Percentiles rank a stretch among this genome's conserved stretches.
phyloP scores from a whole-genome alignment of 2,797 vertebrate species.

The Cyclopterus lumpus region DNA sequence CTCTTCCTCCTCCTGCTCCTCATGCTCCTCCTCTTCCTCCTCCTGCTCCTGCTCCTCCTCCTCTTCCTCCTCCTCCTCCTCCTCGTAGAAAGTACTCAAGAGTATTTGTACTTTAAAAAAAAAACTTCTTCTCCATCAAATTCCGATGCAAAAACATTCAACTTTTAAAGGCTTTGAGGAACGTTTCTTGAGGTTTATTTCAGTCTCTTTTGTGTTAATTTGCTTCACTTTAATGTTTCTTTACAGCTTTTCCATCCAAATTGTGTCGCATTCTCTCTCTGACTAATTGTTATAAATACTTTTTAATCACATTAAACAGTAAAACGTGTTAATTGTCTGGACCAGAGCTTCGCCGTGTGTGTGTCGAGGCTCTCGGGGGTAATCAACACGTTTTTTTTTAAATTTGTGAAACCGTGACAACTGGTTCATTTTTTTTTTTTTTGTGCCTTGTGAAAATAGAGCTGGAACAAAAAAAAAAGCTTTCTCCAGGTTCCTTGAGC shows the following conservation, averaged over 20 bases:
- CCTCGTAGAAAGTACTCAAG: no score
- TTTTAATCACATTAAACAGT: slow-evolving; percentile 54
- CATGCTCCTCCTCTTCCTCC: no score
- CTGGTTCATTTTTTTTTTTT: slow-evolving; percentile 56
- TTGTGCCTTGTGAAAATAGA: slow-evolving; percentile 66
- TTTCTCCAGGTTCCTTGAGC: slow-evolving; percentile 15
- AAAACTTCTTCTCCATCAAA: neutral
- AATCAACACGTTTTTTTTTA: slow-evolving; percentile 72
- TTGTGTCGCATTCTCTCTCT: neutral
- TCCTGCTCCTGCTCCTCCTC: no score
- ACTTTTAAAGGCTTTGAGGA: neutral
- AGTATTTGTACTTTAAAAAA: no score
- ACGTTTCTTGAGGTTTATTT: neutral
- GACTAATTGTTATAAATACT: slow-evolving; percentile 32
- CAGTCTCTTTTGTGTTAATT: neutral
- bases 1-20: no score
- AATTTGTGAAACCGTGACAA: slow-evolving; percentile 61
- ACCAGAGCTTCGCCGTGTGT: slow-evolving; percentile 23
- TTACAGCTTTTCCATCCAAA: neutral
- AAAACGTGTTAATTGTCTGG: slow-evolving; percentile 62
- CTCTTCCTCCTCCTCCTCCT: no score
- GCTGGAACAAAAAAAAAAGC: slow-evolving; percentile 14
- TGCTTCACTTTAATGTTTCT: neutral
- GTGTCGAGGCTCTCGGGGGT: slow-evolving; percentile 31
- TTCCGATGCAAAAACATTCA: neutral